Evolutionary conservation across 2,113 vertebrate genomes (phyloP).

Genomic region (Eudyptes chrysolophus): DNA sequence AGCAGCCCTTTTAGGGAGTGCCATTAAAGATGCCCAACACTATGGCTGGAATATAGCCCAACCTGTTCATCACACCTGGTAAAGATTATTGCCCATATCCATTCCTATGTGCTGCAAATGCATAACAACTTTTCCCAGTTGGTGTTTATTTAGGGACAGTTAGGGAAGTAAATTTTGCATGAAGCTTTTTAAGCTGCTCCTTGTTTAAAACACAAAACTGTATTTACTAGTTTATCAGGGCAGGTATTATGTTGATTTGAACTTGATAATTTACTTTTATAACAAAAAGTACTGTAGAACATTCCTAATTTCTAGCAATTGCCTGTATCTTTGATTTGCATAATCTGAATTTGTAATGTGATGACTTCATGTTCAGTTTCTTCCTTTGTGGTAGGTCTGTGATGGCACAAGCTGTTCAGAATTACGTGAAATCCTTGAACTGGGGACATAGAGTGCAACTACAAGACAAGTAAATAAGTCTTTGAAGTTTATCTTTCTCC

Average conservation of each 20-base stretch:
- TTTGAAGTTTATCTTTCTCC: background rate
- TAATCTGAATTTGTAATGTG: background rate
- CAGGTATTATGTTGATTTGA: background rate
- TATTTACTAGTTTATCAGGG: background rate
- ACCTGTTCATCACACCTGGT: constrained; percentile 86
- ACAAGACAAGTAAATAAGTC: constrained; percentile 87
- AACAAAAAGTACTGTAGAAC: background rate
- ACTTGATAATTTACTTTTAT: background rate
- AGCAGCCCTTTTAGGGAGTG: constrained; percentile 86
- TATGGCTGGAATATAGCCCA: constrained; percentile 88
- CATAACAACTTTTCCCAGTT: background rate
- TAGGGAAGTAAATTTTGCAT: background rate
- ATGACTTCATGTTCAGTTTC: background rate
- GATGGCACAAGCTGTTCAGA: constrained; percentile 90
- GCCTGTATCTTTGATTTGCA: background rate
- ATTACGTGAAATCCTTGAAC: constrained; percentile 92
- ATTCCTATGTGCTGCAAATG: background rate
- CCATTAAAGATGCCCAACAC: constrained; percentile 83
- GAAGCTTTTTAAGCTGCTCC: background rate
- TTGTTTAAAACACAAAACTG: background rate
- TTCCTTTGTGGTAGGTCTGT: constrained; percentile 73
- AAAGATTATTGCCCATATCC: background rate
- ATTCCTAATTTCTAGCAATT: background rate
- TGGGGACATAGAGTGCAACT: constrained; percentile 96
- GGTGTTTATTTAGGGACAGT: background rate